Evolutionary conservation across 2,797 vertebrate species (phyloP).

Genomic region (Chloroceryle amazona): DNA sequence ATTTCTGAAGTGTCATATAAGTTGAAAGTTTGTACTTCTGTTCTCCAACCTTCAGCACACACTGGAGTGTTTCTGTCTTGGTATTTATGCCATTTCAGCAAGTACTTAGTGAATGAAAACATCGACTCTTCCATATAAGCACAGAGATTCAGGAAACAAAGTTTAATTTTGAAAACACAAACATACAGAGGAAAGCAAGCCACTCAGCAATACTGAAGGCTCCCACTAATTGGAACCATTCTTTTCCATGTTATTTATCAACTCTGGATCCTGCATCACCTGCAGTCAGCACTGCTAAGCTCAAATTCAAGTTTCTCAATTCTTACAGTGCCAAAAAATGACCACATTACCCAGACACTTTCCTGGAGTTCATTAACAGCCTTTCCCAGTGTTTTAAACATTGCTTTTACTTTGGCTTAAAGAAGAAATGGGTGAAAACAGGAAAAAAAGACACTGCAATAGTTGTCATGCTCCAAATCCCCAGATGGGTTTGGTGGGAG

Average conservation of each 20-base stretch:
- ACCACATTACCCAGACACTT: background rate
- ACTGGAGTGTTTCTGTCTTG: background rate
- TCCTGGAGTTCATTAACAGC: background rate
- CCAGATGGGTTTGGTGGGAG: background rate
- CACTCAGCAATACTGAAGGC: background rate
- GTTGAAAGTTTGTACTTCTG: constrained; percentile 16
- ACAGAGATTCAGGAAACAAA: background rate
- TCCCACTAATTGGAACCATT: background rate
- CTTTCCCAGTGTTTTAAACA: background rate
- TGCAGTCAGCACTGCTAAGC: background rate
- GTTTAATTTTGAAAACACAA: background rate
- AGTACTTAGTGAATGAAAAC: constrained; percentile 13
- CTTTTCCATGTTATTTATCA: background rate
- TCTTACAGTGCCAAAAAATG: background rate
- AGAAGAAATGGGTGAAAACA: background rate
- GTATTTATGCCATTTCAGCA: constrained; percentile 26
- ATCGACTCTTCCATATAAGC: background rate
- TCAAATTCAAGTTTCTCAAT: background rate
- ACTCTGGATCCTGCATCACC: background rate
- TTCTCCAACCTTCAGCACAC: background rate
- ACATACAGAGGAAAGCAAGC: background rate
- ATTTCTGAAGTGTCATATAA: constrained; percentile 14
- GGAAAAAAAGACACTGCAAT: background rate
- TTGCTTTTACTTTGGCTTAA: background rate
- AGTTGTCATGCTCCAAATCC: background rate